Evolutionary conservation across 2,113 vertebrate genomes (phyloP), one percentile per base, ranked within the genome.

Genomic region (Myotis davidii): DNA sequence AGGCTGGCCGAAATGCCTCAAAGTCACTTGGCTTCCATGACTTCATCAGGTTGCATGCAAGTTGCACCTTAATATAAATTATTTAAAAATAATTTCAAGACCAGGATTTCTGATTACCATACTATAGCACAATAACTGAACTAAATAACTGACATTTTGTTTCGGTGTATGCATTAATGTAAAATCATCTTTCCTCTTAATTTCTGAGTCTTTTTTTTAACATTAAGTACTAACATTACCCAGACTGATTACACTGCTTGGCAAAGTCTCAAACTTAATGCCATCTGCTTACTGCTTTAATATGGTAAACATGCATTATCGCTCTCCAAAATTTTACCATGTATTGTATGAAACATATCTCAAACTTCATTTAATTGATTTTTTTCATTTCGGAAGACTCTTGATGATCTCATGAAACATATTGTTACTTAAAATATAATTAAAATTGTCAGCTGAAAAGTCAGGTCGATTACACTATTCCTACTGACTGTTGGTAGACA

Each of bases 191-290:
- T 72, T 10, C 52, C 52, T 87, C 50, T 88, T 88, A 77, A 91
- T 70, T 81, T 91, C 34, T 94, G 39, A 86, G 13, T 56, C 74
- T 90, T 82, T 69, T 69, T n/a, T 87, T 86, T 1, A 96, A 90
- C 64, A 20, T 48, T 56, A 96, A 90, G 45, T 64, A 70, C 18
- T 83, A 93, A 90, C 10, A 90, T 48, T 61, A 90, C 37, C 4
- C 61, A 67, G 14, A 70, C 0, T 5, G 5, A 87, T 10, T 78
- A 27, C 5, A 91, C 42, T 83, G 48, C 39, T 91, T 61, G 32
- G 37, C 72, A 84, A 86, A 86, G 27, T 77, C 37, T 93, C 69
- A 45, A 86, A 27, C 14, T 90, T 48, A 90, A 90, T 18, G 16
- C 17, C 34, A 84, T 78, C 61, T 85, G 52, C 67, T 96, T 8